A percentile compares a stretch with the other conserved stretches of the same genome.
Evolutionary conservation across 1,140 invertebrate species (phyloP).

Genomic region (Lutraria rhynchaena): DNA sequence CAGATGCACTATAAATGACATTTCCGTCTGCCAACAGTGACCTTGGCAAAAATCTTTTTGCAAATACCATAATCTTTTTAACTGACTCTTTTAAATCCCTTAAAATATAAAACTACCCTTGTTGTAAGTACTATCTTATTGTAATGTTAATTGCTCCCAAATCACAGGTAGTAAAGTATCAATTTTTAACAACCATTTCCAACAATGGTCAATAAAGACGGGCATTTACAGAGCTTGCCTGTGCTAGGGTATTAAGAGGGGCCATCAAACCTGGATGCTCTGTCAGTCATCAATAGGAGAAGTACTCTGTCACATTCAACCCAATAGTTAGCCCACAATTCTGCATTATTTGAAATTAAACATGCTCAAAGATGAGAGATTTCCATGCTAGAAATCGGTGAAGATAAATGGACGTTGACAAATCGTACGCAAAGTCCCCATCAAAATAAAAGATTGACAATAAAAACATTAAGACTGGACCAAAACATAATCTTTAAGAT

Average conservation of each 20-base stretch:
- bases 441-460: constrained; percentile 18
- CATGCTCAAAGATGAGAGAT: constrained; percentile 20
- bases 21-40: constrained; percentile 14
- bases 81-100: constrained; percentile 31
- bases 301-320: constrained; percentile 36
- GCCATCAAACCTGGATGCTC: constrained; percentile 31
- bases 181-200: constrained; percentile 5
- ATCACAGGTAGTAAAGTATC: constrained; percentile 27
- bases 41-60: constrained; percentile 15
- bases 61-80: constrained; percentile 34
- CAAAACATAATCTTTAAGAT: constrained; percentile 13
- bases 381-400: constrained; percentile 5
- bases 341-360: constrained; percentile 34
- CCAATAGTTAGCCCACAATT: constrained; percentile 20
- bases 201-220: constrained; percentile 38
- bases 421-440: constrained; percentile 4
- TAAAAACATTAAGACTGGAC: background rate
- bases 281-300: constrained; percentile 19
- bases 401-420: constrained; percentile 37
- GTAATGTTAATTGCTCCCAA: constrained; percentile 37
- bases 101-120: constrained; percentile 10
- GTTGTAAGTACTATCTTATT: constrained; percentile 33
- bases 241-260: constrained; percentile 16
- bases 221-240: constrained; percentile 16
- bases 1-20: constrained; percentile 14